Evolutionary conservation across 2,888 invertebrate species (phyloP).

Genomic region (Caenorhabditis japonica): DNA sequence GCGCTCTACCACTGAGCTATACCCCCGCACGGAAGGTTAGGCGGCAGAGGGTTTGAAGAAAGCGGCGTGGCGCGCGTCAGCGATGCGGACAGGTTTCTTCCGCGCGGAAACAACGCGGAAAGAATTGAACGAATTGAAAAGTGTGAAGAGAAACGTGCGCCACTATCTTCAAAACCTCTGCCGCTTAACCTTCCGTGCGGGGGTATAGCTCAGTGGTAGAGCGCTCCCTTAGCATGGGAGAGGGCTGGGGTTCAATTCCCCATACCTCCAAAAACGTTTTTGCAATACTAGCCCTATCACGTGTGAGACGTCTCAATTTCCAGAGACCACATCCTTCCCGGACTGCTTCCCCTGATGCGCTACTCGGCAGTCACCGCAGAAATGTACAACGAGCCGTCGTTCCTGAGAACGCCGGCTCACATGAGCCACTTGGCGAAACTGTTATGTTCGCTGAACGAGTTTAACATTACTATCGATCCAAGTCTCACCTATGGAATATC

Average conservation of each 20-base stretch:
- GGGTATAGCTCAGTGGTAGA: slow-evolving; percentile 69
- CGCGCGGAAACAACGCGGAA: not conserved
- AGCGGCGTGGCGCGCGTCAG: not conserved
- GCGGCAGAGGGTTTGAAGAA: not conserved
- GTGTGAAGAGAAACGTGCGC: too few species aligned
- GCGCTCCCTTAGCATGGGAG: slow-evolving; percentile 74
- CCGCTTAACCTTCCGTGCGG: too few species aligned
- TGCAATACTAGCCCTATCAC: too few species aligned
- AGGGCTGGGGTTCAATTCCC: slow-evolving; percentile 72
- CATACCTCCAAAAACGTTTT: slow-evolving; percentile 60
- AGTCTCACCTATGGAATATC: slow-evolving; percentile 75
- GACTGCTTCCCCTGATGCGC: slow-evolving; percentile 92
- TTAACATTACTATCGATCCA: slow-evolving; percentile 74
- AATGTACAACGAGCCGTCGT: slow-evolving; percentile 96
- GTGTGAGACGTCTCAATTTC: too few species aligned
- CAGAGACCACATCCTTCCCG: slow-evolving; percentile 83
- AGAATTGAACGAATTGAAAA: too few species aligned
- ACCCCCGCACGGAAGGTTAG: slow-evolving; percentile 51
- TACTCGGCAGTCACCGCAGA: slow-evolving; percentile 88
- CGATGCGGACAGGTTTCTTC: not conserved
- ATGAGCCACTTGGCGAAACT: slow-evolving; percentile 71
- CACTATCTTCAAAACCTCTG: too few species aligned
- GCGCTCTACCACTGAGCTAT: slow-evolving; percentile 74
- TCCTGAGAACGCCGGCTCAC: slow-evolving; percentile 82
- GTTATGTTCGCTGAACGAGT: slow-evolving; percentile 74